phyloP scores from a whole-genome alignment of 2,113 vertebrate species.

The Balaenoptera acutorostrata region DNA sequence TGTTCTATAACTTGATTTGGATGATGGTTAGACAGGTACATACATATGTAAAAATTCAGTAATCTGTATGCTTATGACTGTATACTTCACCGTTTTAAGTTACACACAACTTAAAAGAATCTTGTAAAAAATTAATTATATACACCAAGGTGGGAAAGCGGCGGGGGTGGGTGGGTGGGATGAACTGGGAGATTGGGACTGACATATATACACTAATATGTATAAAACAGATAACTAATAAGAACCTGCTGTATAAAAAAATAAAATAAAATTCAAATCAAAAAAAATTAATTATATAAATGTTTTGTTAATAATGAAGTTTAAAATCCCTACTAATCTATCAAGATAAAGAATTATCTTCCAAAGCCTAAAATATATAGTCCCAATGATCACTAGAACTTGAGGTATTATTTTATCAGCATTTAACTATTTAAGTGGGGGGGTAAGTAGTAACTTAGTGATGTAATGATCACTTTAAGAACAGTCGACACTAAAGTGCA shows the following conservation, averaged over 20 bases:
- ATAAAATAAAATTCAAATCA: no score
- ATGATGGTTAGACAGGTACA: not conserved
- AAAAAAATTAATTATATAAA: not conserved
- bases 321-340: slow-evolving; percentile 33
- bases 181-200: no score
- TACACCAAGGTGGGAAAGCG: no score
- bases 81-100: not conserved
- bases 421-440: not conserved
- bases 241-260: no score
- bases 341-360: slow-evolving; percentile 11
- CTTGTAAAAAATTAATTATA: not conserved
- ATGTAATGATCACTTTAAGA: not conserved
- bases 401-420: not conserved
- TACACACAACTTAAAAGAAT: not conserved
- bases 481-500: not conserved
- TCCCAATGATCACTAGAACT: not conserved
- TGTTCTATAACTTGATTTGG: not conserved
- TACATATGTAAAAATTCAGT: not conserved
- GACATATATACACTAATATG: no score
- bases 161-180: no score
- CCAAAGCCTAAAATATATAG: not conserved
- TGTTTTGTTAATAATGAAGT: slow-evolving; percentile 15
- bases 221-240: no score
- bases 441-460: not conserved
- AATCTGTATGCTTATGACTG: not conserved